A percentile compares a stretch with the other conserved stretches of the same genome.
These are phyloP conservation scores for Mayetiola destructor DNA, from an alignment of 2,888 invertebrate genomes.

Conservation along the genomic window DNA sequence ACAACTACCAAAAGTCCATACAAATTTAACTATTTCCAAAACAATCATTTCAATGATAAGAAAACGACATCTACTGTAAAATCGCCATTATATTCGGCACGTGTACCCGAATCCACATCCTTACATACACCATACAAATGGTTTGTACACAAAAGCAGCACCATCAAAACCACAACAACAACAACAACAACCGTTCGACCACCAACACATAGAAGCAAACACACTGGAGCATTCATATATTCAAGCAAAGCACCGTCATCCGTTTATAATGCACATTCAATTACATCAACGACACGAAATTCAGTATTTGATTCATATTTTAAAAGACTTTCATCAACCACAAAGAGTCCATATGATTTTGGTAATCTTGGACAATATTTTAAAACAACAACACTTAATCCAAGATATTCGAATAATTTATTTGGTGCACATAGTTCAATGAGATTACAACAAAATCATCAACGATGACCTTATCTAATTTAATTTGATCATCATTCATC, in stretches of 20 bases:
- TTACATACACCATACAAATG: too few species aligned
- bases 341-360: constrained; percentile 41
- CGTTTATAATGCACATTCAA: neutral
- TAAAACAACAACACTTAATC: constrained; percentile 19
- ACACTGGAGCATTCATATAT: neutral
- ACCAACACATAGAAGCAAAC: neutral
- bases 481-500: too few species aligned
- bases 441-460: too few species aligned
- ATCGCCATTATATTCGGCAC: neutral
- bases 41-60: neutral
- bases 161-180: neutral
- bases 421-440: constrained; percentile 32
- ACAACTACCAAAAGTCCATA: constrained; percentile 43
- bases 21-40: constrained; percentile 37
- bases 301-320: constrained; percentile 31
- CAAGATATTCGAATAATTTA: constrained; percentile 37
- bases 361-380: constrained; percentile 30
- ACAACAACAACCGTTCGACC: neutral
- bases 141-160: neutral
- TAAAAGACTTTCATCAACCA: constrained; percentile 37
- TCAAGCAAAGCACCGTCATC: neutral
- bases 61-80: neutral
- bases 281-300: constrained; percentile 22
- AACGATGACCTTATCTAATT: too few species aligned
- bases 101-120: neutral